phyloP scores from a whole-genome alignment of 2,797 vertebrate genomes.

The Zalophus californianus region DNA sequence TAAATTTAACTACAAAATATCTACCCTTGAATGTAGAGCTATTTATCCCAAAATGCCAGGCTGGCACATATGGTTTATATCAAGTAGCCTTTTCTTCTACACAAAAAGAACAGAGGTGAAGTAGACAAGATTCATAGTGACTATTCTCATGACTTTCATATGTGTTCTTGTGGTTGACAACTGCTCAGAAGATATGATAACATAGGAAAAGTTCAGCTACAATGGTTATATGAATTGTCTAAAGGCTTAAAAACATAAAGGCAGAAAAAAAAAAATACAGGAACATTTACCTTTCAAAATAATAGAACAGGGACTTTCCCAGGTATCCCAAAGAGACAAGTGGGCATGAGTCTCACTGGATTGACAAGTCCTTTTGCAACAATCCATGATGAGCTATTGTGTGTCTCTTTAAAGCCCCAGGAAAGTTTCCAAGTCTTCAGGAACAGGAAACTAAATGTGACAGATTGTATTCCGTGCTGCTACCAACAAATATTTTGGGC shows the following conservation, averaged over 20 bases:
- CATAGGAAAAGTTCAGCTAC: neutral
- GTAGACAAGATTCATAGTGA: neutral
- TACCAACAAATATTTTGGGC: neutral
- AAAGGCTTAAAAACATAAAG: constrained; percentile 5
- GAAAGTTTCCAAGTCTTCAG: constrained; percentile 7
- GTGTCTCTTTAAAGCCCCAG: neutral
- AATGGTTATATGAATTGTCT: neutral
- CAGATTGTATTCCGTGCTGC: constrained; percentile 6
- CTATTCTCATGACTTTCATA: constrained; percentile 12
- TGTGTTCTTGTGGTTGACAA: neutral
- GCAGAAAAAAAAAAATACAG: neutral
- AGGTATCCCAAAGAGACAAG: neutral
- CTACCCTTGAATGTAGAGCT: constrained; percentile 53
- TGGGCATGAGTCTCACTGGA: neutral
- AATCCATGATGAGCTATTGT: neutral
- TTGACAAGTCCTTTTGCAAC: constrained; percentile 13
- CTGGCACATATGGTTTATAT: constrained; percentile 17
- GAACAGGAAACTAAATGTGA: neutral
- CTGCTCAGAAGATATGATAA: neutral
- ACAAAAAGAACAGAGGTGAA: neutral
- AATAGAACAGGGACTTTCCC: neutral
- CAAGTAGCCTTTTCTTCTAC: constrained; percentile 6
- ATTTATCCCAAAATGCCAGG: constrained; percentile 59
- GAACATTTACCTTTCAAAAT: constrained; percentile 46
- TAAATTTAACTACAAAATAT: constrained; percentile 66